Percentiles rank a stretch among this genome's conserved stretches.
These are phyloP conservation scores for Steromphala cineraria DNA, from an alignment of 2,888 invertebrate species.

Conservation along the genomic window DNA sequence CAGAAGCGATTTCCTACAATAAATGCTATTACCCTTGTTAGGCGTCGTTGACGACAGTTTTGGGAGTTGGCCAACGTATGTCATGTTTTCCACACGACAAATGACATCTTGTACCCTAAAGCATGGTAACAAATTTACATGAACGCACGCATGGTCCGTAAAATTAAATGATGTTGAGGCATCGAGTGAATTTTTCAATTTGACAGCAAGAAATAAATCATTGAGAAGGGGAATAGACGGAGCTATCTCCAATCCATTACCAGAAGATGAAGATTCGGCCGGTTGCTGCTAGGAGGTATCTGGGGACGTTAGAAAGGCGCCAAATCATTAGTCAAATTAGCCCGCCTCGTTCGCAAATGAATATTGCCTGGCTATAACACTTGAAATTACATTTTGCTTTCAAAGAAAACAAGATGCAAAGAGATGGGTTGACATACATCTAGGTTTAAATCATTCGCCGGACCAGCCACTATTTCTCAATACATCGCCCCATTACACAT, in stretches of 20 bases:
- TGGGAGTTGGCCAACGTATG: background rate
- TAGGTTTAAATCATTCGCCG: slow-evolving; percentile 19
- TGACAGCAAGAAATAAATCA: slow-evolving; percentile 20
- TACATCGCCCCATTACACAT: background rate
- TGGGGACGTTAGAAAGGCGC: slow-evolving; percentile 4
- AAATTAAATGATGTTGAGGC: slow-evolving; percentile 21
- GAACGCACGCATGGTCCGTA: slow-evolving; percentile 15
- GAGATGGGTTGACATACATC: slow-evolving; percentile 10
- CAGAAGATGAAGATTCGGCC: background rate
- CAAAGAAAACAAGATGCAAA: slow-evolving; percentile 23
- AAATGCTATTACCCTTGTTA: no score
- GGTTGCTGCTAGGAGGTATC: background rate
- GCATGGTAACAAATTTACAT: background rate
- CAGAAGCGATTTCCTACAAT: no score
- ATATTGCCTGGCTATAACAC: slow-evolving; percentile 16
- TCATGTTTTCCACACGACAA: background rate
- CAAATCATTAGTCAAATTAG: slow-evolving; percentile 24
- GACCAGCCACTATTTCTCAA: slow-evolving; percentile 5
- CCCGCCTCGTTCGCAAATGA: slow-evolving; percentile 24
- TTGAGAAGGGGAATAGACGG: slow-evolving; percentile 13
- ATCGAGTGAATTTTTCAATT: slow-evolving; percentile 10
- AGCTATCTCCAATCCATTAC: slow-evolving; percentile 15
- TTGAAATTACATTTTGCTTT: slow-evolving; percentile 27
- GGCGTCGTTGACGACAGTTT: background rate
- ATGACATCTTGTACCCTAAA: background rate